Conservation (phyloP, 2,888 invertebrate genomes). For the Diarsia brunnea region DNA sequence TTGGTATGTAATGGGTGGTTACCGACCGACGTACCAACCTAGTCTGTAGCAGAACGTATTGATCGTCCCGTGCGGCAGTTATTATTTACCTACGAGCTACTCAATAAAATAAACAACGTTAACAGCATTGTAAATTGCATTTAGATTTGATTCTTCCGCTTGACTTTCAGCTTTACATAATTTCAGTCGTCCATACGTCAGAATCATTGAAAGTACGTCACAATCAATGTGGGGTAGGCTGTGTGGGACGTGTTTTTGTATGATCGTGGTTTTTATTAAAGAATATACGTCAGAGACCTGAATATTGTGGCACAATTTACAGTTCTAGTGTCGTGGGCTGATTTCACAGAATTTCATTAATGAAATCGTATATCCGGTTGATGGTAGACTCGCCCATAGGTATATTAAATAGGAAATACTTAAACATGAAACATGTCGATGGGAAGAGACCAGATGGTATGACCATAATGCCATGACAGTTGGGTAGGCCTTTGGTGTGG, state of each 20-base stretch:
- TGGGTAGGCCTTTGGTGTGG: no score
- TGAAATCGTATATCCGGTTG: slow-evolving; percentile 3
- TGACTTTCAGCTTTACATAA: slow-evolving; percentile 28
- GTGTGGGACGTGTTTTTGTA: slow-evolving; percentile 44
- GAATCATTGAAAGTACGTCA: slow-evolving; percentile 33
- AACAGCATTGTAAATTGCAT: background rate
- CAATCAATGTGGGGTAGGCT: slow-evolving; percentile 8
- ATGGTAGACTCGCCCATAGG: background rate
- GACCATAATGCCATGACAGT: no score
- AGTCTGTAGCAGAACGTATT: background rate
- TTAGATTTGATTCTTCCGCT: background rate
- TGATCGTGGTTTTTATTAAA: slow-evolving; percentile 22
- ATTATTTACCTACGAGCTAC: background rate
- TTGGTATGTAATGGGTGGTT: background rate
- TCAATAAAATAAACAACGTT: background rate
- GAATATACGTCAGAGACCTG: slow-evolving; percentile 14
- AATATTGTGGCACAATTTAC: slow-evolving; percentile 16
- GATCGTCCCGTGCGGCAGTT: background rate
- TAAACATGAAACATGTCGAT: no score
- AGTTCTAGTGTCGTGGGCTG: slow-evolving; percentile 12
- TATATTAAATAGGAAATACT: no score
- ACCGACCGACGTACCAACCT: background rate
- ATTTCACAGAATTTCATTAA: slow-evolving; percentile 14
- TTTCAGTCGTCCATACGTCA: slow-evolving; percentile 25
- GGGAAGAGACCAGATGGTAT: no score